A percentile compares a stretch with the other conserved stretches of the same genome.
Evolutionary conservation across 2,113 vertebrate species (phyloP).

Genomic region (Seriola quinqueradiata): DNA sequence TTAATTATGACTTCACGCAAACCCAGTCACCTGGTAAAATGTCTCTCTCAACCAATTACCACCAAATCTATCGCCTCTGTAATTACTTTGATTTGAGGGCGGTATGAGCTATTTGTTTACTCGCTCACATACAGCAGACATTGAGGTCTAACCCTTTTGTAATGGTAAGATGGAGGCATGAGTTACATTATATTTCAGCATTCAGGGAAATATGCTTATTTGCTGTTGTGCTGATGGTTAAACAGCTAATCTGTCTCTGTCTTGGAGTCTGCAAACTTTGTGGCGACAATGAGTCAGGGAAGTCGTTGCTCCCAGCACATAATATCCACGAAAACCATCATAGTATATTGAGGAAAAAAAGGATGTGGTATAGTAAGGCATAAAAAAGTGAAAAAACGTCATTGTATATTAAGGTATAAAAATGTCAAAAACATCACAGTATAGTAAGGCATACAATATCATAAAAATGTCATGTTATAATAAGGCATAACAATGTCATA

Average conservation of each 20-base stretch:
- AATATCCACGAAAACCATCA: background rate
- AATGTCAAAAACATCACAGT: no score
- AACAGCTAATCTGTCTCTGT: background rate
- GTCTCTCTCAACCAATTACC: constrained; percentile 76
- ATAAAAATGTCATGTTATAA: no score
- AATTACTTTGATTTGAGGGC: constrained; percentile 76
- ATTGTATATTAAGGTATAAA: no score
- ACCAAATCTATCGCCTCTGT: constrained; percentile 71
- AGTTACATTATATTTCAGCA: background rate
- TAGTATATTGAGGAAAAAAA: no score
- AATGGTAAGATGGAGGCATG: background rate
- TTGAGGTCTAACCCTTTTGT: background rate
- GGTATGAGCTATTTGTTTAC: constrained; percentile 62
- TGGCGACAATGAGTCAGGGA: background rate
- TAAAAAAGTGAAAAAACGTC: no score
- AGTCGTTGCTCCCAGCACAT: no score
- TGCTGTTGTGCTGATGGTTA: background rate
- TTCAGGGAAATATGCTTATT: background rate
- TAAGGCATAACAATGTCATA: no score
- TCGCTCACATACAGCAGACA: constrained; percentile 27
- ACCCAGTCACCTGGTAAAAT: constrained; percentile 73
- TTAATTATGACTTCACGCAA: constrained; percentile 74
- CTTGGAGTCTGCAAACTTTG: no score
- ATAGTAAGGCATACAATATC: no score
- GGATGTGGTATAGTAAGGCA: no score